Conservation (phyloP, 2,797 vertebrate species). For the Prionace glauca region DNA sequence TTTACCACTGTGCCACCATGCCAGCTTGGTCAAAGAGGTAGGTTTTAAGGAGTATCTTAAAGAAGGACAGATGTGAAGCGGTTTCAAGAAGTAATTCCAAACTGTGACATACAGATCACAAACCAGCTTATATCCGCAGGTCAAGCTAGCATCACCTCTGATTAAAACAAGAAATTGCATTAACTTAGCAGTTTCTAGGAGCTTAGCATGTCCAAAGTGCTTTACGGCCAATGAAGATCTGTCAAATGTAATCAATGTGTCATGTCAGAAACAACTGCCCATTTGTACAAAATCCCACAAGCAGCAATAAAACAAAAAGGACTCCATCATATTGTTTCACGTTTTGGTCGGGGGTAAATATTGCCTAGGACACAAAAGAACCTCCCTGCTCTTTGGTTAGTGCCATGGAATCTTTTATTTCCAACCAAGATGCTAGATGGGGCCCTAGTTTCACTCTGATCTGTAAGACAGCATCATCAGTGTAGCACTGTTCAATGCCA, state of each 20-base stretch:
- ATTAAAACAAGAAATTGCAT: not conserved
- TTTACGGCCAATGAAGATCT: not conserved
- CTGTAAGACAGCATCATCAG: not conserved
- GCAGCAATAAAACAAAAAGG: not conserved
- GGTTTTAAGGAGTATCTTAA: too few species aligned
- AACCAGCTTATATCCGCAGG: not conserved
- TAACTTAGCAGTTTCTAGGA: too few species aligned
- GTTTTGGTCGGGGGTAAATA: not conserved
- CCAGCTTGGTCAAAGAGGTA: too few species aligned
- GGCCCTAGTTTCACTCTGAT: not conserved
- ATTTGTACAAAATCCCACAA: not conserved
- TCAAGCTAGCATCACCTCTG: not conserved
- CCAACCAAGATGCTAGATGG: not conserved
- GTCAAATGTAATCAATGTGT: not conserved
- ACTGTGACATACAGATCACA: too few species aligned
- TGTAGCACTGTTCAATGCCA: not conserved
- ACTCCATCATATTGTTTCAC: not conserved
- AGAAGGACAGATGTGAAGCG: too few species aligned
- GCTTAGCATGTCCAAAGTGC: not conserved
- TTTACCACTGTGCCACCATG: too few species aligned
- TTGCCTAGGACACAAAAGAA: not conserved
- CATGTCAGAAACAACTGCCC: not conserved
- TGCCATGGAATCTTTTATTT: not conserved
- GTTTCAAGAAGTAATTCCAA: too few species aligned
- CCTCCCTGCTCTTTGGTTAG: not conserved